Conservation (phyloP, 1,140 invertebrate genomes). For the Zaprionus tsacasi region DNA sequence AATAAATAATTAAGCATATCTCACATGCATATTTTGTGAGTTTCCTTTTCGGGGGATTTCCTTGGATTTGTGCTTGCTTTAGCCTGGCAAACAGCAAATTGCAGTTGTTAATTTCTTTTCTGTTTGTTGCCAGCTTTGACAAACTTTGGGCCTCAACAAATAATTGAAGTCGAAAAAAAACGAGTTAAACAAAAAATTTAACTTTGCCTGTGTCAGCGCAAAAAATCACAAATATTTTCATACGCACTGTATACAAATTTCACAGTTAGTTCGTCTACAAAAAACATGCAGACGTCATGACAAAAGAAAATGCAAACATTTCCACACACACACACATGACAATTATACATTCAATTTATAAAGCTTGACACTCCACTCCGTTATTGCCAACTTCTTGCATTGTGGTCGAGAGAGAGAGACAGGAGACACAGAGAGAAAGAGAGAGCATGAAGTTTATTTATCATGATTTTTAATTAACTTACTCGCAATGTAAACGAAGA, state of each 20-base stretch:
- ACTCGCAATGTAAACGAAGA: slow-evolving; percentile 36
- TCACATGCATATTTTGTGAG: slow-evolving; percentile 54
- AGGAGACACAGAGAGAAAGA: too few species aligned
- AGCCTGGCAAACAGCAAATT: slow-evolving; percentile 47
- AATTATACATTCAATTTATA: not conserved
- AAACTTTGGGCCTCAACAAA: slow-evolving; percentile 52
- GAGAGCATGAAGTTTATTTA: slow-evolving; percentile 32
- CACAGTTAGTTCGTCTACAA: not conserved
- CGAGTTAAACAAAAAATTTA: slow-evolving; percentile 39
- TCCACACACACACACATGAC: not conserved
- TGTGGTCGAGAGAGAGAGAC: not conserved
- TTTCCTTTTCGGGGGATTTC: slow-evolving; percentile 10
- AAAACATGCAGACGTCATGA: slow-evolving; percentile 11
- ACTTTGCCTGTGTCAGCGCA: slow-evolving; percentile 23
- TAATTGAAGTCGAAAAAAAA: slow-evolving; percentile 52
- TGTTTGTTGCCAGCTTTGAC: slow-evolving; percentile 20
- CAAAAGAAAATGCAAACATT: not conserved
- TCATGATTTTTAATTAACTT: slow-evolving; percentile 42
- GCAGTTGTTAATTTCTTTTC: slow-evolving; percentile 56
- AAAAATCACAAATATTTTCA: slow-evolving; percentile 31
- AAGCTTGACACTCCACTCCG: not conserved
- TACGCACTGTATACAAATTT: slow-evolving; percentile 24
- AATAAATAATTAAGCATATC: slow-evolving; percentile 80
- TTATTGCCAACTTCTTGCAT: not conserved
- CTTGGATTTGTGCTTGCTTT: slow-evolving; percentile 13